A percentile compares a stretch with the other conserved stretches of the same genome.
Evolutionary conservation across 2,888 invertebrate genomes (phyloP).

Genomic region (Osedax frankpressi): DNA sequence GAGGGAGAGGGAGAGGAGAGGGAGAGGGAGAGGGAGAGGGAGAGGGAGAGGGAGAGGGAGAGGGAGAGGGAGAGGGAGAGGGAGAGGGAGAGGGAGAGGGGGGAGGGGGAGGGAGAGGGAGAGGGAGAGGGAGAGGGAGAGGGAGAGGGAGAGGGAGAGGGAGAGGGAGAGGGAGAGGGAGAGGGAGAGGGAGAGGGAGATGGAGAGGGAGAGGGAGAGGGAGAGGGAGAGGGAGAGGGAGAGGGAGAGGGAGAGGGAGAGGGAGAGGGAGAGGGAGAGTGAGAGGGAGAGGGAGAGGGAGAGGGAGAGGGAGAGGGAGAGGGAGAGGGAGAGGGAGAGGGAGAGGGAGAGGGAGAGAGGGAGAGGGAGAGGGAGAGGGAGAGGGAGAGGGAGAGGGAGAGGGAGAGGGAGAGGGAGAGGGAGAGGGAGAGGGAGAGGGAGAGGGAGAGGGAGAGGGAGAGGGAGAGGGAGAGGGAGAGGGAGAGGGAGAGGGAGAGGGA

Average conservation of each 20-base stretch:
- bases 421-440: background rate
- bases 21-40: background rate
- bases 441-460: background rate
- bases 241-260: background rate
- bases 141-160: background rate
- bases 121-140: background rate
- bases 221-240: background rate
- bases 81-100: background rate
- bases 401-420: background rate
- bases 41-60: background rate
- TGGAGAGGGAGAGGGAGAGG: no score
- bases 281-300: background rate
- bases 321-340: background rate
- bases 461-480: background rate
- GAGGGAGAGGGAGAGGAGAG: background rate
- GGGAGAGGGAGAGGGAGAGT: background rate
- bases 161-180: background rate
- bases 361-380: background rate
- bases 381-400: background rate
- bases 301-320: background rate
- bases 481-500: background rate
- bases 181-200: background rate
- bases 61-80: background rate
- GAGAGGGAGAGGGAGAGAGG: background rate
- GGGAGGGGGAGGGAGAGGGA: background rate